Percentiles rank a stretch among this genome's conserved stretches.
Evolutionary conservation across 2,113 vertebrate genomes (phyloP).

Genomic region (Phainopepla nitens): DNA sequence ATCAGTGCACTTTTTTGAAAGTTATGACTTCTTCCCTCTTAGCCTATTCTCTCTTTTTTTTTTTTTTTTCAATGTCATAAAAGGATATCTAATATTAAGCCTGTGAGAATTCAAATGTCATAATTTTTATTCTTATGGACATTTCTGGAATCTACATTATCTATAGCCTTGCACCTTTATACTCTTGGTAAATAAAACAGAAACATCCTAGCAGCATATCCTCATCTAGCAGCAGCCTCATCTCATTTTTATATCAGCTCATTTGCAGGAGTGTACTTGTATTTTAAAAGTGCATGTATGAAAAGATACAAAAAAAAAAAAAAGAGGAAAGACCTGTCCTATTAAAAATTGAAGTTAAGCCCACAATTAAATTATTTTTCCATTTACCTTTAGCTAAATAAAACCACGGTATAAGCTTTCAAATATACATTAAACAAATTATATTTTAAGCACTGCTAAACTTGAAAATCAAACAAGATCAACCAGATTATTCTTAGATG

Average conservation of each 20-base stretch:
- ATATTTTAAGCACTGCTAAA: not conserved
- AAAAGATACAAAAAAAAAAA: not conserved
- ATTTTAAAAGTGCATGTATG: not conserved
- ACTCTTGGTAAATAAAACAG: not conserved
- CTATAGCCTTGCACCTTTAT: not conserved
- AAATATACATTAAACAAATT: not conserved
- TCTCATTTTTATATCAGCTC: not conserved
- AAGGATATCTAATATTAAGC: not conserved
- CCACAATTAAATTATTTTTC: not conserved
- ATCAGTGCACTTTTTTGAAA: not conserved
- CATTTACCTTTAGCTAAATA: not conserved
- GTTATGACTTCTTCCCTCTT: not conserved
- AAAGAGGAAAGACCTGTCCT: fast-evolving
- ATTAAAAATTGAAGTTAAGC: not conserved
- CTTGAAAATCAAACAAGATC: not conserved
- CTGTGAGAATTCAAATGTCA: not conserved
- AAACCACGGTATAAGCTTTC: not conserved
- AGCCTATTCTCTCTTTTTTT: not conserved
- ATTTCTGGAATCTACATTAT: not conserved
- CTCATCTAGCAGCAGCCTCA: not conserved
- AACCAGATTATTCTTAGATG: not conserved
- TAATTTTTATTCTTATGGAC: not conserved
- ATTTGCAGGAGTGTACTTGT: not conserved
- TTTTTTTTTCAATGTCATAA: not conserved
- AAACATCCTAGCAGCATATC: not conserved